Evolutionary conservation across 2,888 invertebrate genomes (phyloP), one percentile per base, ranked within the genome.

Genomic region (Synergus japonicus): DNA sequence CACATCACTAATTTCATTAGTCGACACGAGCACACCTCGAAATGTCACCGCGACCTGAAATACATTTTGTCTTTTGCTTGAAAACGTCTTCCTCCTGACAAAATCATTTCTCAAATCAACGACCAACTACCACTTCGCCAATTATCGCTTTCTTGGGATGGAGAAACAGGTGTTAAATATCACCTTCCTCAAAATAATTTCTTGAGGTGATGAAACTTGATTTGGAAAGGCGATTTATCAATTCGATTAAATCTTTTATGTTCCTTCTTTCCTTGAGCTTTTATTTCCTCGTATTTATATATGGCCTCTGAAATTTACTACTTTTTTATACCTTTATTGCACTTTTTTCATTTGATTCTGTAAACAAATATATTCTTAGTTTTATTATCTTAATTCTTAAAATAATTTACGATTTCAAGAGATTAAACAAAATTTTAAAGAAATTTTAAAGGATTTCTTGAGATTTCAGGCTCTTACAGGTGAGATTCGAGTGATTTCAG

Each of bases 1-100:
- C 81, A 84, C 79, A 86, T 84, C 85, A 87, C 87, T 90, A 88
- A 89, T 90, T 90, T 89, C 87, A 89, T 90, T 89, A 88, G 86
- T 83, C 83, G 80, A 86, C 80, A 82, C 79, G 67, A 66, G 81
- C 64, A 80, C 80, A 82, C 83, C 82, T 83, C 78, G 67, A 79
- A 80, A 79, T 76, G 60, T 64, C 54, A 79, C 76, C 44, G 69
- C 78, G 81, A 84, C 80, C 83, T 78, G 80, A 85, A 86, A 87
- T 85, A 84, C 83, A 84, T 82, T 83, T 80, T 41, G 69, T 29
- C 67, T 12, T 60, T 46, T 22, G 9, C 29, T 13, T 29, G 22
- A 29, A 13, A 29, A 49, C 29, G 15, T 66, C 22, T 7, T 46
- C 46, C 67, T 46, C 8, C 37, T 29, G 37, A 54, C 54, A 73